Conservation (phyloP, 1,140 invertebrate species). For the Elysia chlorotica region DNA sequence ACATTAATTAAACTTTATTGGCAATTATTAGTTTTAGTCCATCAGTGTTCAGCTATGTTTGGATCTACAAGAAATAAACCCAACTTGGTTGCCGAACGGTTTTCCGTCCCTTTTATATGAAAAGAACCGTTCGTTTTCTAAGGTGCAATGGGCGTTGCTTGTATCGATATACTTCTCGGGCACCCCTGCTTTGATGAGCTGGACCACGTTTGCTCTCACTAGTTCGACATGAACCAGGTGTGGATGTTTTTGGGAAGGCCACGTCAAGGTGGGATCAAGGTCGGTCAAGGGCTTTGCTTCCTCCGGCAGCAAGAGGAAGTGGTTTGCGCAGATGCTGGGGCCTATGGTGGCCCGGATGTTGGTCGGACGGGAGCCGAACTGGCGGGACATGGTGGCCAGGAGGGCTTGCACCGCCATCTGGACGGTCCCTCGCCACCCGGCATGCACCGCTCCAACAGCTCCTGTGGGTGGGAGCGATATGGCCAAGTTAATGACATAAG, state of each 20-base stretch:
- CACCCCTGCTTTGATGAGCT: constrained; percentile 34
- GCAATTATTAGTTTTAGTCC: too few relatives aligned
- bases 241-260: constrained; percentile 1
- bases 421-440: constrained; percentile 41
- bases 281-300: constrained; percentile 22
- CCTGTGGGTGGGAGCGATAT: neutral
- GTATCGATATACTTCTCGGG: constrained; percentile 30
- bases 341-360: constrained; percentile 35
- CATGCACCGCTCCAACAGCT: constrained; percentile 37
- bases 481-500: too few relatives aligned
- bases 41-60: too few relatives aligned
- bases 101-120: constrained; percentile 33
- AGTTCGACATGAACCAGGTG: constrained; percentile 30
- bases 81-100: constrained; percentile 46
- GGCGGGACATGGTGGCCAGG: constrained; percentile 28
- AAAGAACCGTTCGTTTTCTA: constrained; percentile 31
- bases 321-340: constrained; percentile 27
- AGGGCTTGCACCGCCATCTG: constrained; percentile 22
- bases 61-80: constrained; percentile 32
- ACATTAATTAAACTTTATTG: too few relatives aligned
- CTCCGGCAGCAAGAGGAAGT: constrained; percentile 27
- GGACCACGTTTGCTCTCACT: constrained; percentile 26
- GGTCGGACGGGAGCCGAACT: constrained; percentile 24
- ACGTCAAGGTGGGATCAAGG: constrained; percentile 20
- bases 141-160: constrained; percentile 29